phyloP scores from a whole-genome alignment of 2,888 invertebrate species.

The Oxystoma pomonae region DNA sequence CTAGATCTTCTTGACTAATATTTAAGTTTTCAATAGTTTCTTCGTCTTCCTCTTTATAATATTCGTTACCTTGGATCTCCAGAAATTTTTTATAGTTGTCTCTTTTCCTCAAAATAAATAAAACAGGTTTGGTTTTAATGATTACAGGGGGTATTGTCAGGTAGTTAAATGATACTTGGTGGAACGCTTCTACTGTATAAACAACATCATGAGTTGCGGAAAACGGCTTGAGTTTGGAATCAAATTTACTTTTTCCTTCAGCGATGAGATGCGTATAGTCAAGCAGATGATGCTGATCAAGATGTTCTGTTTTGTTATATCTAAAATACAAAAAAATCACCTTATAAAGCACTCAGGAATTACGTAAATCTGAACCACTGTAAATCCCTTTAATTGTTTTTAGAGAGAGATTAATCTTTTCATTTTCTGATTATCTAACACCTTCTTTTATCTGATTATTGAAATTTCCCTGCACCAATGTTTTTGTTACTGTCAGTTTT shows the following conservation, averaged over 20 bases:
- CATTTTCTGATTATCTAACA: too few species aligned
- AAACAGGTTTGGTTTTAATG: constrained; percentile 77
- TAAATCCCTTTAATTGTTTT: too few species aligned
- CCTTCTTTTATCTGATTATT: too few species aligned
- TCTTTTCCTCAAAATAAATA: constrained; percentile 72
- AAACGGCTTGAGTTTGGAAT: constrained; percentile 66
- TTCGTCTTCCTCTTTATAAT: background rate
- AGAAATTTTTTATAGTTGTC: constrained; percentile 53
- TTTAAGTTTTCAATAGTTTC: background rate
- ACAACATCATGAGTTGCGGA: constrained; percentile 69
- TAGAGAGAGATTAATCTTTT: too few species aligned
- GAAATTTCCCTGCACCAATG: too few species aligned
- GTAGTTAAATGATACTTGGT: constrained; percentile 76
- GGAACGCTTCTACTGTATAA: constrained; percentile 77
- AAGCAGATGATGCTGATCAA: constrained; percentile 63
- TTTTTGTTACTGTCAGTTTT: too few species aligned
- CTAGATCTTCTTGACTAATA: too few species aligned
- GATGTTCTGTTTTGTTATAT: constrained; percentile 78
- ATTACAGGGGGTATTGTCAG: constrained; percentile 71
- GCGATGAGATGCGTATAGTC: constrained; percentile 74
- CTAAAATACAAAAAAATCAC: constrained; percentile 43
- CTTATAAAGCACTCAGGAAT: too few species aligned
- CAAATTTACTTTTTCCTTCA: constrained; percentile 80
- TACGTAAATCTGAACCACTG: too few species aligned
- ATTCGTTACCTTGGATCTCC: constrained; percentile 27